phyloP scores from a whole-genome alignment of 2,888 invertebrate genomes.

The Cosmia trapezina region DNA sequence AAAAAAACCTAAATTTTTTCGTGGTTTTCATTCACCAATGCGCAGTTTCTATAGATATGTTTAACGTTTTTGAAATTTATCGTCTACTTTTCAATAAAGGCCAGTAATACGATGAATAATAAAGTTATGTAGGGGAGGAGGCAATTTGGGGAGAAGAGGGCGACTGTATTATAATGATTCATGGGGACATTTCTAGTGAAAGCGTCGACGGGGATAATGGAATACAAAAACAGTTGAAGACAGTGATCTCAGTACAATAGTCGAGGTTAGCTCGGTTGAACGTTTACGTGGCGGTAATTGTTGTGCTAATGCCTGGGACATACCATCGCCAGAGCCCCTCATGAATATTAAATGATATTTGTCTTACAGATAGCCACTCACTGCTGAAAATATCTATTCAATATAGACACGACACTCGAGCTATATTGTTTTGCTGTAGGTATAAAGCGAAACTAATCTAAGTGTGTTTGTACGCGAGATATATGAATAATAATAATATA shows the following conservation, averaged over 20 bases:
- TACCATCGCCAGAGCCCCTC: constrained; percentile 79
- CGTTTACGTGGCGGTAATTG: constrained; percentile 80
- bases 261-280: constrained; percentile 78
- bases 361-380: constrained; percentile 78
- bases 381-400: constrained; percentile 79
- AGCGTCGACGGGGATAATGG: constrained; percentile 64
- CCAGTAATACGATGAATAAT: constrained; percentile 26
- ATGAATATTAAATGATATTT: constrained; percentile 88
- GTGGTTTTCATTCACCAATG: constrained; percentile 30
- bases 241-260: constrained; percentile 80
- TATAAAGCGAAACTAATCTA: constrained; percentile 61
- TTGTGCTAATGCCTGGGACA: constrained; percentile 84
- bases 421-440: constrained; percentile 62
- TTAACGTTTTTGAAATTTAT: constrained; percentile 56
- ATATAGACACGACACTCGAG: constrained; percentile 71
- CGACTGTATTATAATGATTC: constrained; percentile 62
- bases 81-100: constrained; percentile 57
- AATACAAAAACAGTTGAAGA: constrained; percentile 76
- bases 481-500: constrained; percentile 37
- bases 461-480: constrained; percentile 48
- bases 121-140: constrained; percentile 35
- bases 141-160: constrained; percentile 36
- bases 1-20: constrained; percentile 48
- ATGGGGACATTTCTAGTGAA: constrained; percentile 61
- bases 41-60: constrained; percentile 31